Evolutionary conservation across 2,113 vertebrate species (phyloP).

Genomic region (Cottus gobio): DNA sequence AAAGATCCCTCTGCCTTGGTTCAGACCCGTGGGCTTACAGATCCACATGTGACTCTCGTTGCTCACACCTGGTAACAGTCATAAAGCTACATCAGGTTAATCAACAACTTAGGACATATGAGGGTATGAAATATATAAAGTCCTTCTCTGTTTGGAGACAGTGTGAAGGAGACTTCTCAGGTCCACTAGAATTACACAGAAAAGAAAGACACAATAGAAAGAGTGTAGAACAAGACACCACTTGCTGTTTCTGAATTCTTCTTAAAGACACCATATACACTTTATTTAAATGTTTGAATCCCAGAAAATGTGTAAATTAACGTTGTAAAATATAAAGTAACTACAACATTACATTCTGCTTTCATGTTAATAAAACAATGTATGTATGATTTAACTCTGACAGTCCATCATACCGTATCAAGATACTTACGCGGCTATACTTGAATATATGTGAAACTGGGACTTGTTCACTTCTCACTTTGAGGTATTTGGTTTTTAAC

Average conservation of each 20-base stretch:
- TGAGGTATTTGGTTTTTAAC: neutral
- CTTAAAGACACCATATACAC: too few species aligned
- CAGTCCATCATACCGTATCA: neutral
- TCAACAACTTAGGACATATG: neutral
- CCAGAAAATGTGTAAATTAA: too few species aligned
- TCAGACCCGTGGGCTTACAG: constrained; percentile 89
- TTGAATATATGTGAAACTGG: too few species aligned
- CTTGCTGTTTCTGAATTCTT: too few species aligned
- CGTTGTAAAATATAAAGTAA: too few species aligned
- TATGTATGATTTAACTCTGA: too few species aligned
- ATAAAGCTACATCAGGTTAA: constrained; percentile 1
- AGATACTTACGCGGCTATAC: neutral
- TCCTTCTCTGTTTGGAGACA: neutral
- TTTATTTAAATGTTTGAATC: too few species aligned
- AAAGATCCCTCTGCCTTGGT: constrained; percentile 92
- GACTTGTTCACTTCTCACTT: neutral
- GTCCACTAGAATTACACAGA: too few species aligned
- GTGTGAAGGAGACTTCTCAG: neutral
- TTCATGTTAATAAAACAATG: too few species aligned
- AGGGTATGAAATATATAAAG: neutral
- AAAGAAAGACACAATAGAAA: too few species aligned
- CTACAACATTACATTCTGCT: too few species aligned
- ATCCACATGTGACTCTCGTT: constrained; percentile 85
- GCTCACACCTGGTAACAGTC: constrained; percentile 47
- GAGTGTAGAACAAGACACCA: too few species aligned